These are phyloP conservation scores for Lomographa bimaculata DNA, from an alignment of 2,888 invertebrate species.

Conservation along the genomic window DNA sequence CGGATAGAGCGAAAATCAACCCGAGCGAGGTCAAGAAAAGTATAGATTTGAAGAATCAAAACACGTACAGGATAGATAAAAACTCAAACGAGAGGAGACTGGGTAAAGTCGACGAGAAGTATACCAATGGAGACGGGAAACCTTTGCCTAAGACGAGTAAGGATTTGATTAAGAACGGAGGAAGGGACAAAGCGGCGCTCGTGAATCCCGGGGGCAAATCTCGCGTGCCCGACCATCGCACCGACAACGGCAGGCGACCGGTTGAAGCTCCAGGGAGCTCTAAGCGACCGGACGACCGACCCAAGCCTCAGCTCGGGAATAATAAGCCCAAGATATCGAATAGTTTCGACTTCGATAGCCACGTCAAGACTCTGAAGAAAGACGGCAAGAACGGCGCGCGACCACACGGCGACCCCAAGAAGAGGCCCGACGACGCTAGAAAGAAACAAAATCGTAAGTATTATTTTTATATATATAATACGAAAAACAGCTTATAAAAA, in stretches of 20 bases:
- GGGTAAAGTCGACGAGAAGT: constrained; percentile 54
- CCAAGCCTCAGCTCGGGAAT: constrained; percentile 47
- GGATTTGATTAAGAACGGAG: constrained; percentile 41
- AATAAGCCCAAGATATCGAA: constrained; percentile 57
- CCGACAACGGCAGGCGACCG: too few species aligned
- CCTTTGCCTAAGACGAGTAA: constrained; percentile 54
- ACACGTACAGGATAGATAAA: constrained; percentile 78
- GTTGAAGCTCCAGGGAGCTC: too few species aligned
- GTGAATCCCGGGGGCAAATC: constrained; percentile 39
- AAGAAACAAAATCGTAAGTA: constrained; percentile 68
- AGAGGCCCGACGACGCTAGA: constrained; percentile 55
- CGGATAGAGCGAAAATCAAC: constrained; percentile 56
- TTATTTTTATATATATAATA: constrained; percentile 3
- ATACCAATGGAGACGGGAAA: constrained; percentile 59
- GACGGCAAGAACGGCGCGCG: constrained; percentile 49
- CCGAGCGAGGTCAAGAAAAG: constrained; percentile 60
- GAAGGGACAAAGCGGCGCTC: constrained; percentile 48
- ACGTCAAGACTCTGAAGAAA: constrained; percentile 62
- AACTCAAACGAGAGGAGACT: constrained; percentile 61
- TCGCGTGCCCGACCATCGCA: too few species aligned
- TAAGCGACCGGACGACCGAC: constrained; percentile 52
- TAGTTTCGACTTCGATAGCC: constrained; percentile 74
- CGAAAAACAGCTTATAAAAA: too few species aligned
- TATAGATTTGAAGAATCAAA: constrained; percentile 75
- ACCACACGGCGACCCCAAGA: constrained; percentile 75